Percentiles rank a stretch among this genome's conserved stretches.
Evolutionary conservation across 2,888 invertebrate genomes (phyloP).

Genomic region (Hanleya hanleyi): DNA sequence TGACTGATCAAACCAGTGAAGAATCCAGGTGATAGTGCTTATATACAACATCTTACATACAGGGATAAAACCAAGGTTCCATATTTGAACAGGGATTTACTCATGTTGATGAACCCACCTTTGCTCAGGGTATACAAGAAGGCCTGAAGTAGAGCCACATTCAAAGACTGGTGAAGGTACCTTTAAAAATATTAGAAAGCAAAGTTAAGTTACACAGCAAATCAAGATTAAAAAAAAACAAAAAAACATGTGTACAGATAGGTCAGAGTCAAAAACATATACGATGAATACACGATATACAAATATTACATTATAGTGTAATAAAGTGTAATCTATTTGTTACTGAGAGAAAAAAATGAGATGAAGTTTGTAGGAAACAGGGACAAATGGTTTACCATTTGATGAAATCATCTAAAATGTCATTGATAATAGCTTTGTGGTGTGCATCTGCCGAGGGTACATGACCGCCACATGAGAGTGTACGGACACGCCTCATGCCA

Average conservation of each 20-base stretch:
- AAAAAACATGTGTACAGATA: background rate
- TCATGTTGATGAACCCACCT: conserved; percentile 33
- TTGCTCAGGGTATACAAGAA: conserved; percentile 45
- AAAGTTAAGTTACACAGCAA: background rate
- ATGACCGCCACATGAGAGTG: conserved; percentile 45
- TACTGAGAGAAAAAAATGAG: too few relatives aligned
- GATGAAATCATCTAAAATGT: conserved; percentile 49
- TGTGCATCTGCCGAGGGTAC: conserved; percentile 44
- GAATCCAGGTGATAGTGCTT: too few relatives aligned
- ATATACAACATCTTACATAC: too few relatives aligned
- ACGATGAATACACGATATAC: too few relatives aligned
- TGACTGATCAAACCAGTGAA: too few relatives aligned
- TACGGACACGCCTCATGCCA: conserved; percentile 42
- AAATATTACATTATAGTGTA: too few relatives aligned
- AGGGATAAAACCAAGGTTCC: too few relatives aligned
- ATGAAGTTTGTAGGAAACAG: too few relatives aligned
- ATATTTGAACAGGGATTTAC: background rate
- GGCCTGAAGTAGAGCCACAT: conserved; percentile 34
- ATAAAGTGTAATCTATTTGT: too few relatives aligned
- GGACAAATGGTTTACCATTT: conserved; percentile 55
- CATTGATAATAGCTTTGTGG: conserved; percentile 52
- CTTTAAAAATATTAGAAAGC: conserved; percentile 34
- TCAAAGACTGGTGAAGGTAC: conserved; percentile 46
- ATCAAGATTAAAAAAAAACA: background rate
- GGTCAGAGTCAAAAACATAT: too few relatives aligned